Evolutionary conservation across 2,888 invertebrate species (phyloP), one percentile per base, ranked within the genome.

Genomic region (Anoncus sp.): DNA sequence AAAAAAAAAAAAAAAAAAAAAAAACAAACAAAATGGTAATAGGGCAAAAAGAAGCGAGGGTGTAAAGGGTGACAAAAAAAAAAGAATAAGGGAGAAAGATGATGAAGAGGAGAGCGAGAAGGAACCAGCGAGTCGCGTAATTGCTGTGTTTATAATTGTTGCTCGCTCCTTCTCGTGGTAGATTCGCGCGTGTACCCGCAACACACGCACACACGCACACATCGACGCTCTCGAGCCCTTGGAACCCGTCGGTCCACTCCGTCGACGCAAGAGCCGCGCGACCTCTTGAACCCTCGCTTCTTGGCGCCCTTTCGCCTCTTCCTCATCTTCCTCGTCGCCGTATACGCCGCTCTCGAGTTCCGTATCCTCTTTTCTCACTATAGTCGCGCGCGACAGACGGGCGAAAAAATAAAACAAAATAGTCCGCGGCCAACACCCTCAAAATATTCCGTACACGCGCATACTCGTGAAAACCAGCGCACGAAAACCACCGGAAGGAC

Each of bases 91-190:
- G 62, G 51, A 59, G 35, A 59, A 73, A 43, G 72, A 75, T 59
- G 67, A 60, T 49, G 60, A 67, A 76, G 35, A 57, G 65, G 59
- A 67, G 62, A 72, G 77, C 51, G 63, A 27, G 66, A 76, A 79
- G 75, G 72, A 62, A 38, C 77, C 81, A 83, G 81, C 83, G 75
- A 69, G 82, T 77, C 81, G 75, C 67, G 82, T 85, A 87, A 87
- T 87, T 87, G 87, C 85, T 81, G 84, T 87, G 85, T 87, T 87
- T 87, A 87, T 87, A 87, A 87, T 87, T 87, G 87, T 87, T 85
- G 24, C 57, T 69, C 59, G 24, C 59, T 62, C 35, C 60, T 16
- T 27, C 55, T 43, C 69, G 10, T 43, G n/a, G n/a, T n/a, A n/a
- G n/a, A 27, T 12, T 24, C 59, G 22, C 35, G 40, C 22, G 22